Conservation (phyloP, 2,113 vertebrate species). For the Kobus ellipsiprymnus region DNA sequence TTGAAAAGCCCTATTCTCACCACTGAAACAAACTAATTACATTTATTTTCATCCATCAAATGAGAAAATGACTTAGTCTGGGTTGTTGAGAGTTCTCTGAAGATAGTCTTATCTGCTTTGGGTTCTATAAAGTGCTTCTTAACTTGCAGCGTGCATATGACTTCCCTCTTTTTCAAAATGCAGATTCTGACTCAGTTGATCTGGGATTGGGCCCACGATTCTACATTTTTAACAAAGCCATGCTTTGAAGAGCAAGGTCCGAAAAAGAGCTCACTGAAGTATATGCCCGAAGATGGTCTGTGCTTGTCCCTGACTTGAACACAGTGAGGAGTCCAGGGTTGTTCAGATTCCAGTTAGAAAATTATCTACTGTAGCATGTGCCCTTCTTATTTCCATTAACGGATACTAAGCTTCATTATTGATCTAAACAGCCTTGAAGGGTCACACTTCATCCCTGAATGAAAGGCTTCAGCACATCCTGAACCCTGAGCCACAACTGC, state of each 20-base stretch:
- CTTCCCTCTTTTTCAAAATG: conserved; percentile 32
- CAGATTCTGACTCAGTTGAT: background rate
- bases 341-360: background rate
- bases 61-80: conserved; percentile 4
- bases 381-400: conserved; percentile 25
- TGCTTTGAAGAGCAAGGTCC: background rate
- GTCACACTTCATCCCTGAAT: conserved; percentile 9
- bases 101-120: background rate
- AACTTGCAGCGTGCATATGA: background rate
- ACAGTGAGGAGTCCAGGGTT: background rate
- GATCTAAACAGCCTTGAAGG: conserved; percentile 31
- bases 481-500: background rate
- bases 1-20: background rate
- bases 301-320: background rate
- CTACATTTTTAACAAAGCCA: background rate
- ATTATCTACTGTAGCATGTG: background rate
- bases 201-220: background rate
- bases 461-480: conserved; percentile 31
- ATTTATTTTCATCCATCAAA: conserved; percentile 10
- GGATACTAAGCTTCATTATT: conserved; percentile 14
- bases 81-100: background rate
- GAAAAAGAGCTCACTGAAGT: background rate
- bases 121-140: background rate
- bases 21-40: background rate
- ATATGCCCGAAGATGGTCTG: background rate